Percentiles rank a stretch among this genome's conserved stretches.
These are phyloP conservation scores for Holcopasites calliopsidis DNA, from an alignment of 1,140 invertebrate genomes.

Conservation along the genomic window DNA sequence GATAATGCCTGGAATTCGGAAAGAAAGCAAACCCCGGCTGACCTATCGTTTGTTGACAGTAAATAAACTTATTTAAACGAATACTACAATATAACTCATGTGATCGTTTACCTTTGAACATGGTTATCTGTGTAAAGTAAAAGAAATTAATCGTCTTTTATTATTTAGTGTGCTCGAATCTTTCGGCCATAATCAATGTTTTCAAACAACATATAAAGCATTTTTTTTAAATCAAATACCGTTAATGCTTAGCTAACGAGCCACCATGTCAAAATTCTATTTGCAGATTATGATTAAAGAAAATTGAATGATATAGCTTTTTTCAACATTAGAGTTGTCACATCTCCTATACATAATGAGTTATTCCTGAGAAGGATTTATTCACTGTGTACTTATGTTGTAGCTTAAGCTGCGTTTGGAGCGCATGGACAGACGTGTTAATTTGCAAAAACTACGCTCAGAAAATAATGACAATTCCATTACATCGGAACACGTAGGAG, in stretches of 20 bases:
- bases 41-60: slow-evolving; percentile 39
- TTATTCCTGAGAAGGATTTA: not conserved
- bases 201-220: not conserved
- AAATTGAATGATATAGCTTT: not conserved
- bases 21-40: slow-evolving; percentile 1
- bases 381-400: slow-evolving; percentile 59
- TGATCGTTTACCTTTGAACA: not conserved
- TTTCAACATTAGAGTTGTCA: too few species aligned
- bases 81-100: not conserved
- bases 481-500: slow-evolving; percentile 65
- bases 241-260: not conserved
- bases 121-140: not conserved
- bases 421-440: slow-evolving; percentile 80
- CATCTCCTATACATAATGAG: not conserved
- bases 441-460: slow-evolving; percentile 74
- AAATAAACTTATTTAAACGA: slow-evolving; percentile 23
- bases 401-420: slow-evolving; percentile 81
- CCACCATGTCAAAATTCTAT: too few species aligned
- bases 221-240: not conserved
- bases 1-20: slow-evolving; percentile 29
- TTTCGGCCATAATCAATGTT: not conserved
- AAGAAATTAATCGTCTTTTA: not conserved
- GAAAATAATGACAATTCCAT: slow-evolving; percentile 73
- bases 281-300: not conserved
- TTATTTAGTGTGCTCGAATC: not conserved